Conservation (phyloP, 1,140 invertebrate species). For the Ceratina australensis region DNA sequence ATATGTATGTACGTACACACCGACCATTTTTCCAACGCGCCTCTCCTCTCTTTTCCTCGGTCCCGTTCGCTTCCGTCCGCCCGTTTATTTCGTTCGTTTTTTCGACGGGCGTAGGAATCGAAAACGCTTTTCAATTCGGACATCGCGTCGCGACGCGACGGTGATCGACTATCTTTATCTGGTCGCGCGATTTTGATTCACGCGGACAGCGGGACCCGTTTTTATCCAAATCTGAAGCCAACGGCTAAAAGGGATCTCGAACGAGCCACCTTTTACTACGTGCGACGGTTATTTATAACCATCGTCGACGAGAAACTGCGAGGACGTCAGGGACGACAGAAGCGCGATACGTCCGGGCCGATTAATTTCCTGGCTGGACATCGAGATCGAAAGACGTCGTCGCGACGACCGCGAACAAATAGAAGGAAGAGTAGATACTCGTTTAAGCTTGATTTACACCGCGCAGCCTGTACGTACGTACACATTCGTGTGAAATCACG, state of each 20-base stretch:
- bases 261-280: constrained; percentile 21
- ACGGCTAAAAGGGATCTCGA: neutral
- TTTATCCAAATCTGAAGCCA: constrained; percentile 19
- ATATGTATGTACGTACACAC: constrained; percentile 12
- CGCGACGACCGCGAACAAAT: neutral
- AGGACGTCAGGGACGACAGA: neutral
- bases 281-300: constrained; percentile 32
- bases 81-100: neutral
- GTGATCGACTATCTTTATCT: constrained; percentile 50
- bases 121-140: constrained; percentile 36
- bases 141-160: constrained; percentile 12
- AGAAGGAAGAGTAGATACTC: neutral
- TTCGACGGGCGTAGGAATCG: constrained; percentile 10
- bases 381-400: constrained; percentile 1
- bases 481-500: too few species aligned
- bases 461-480: too few species aligned
- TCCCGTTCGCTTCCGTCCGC: neutral
- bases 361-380: constrained; percentile 43
- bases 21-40: constrained; percentile 32
- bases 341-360: constrained; percentile 28
- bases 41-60: constrained; percentile 31
- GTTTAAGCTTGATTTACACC: neutral
- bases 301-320: constrained; percentile 12
- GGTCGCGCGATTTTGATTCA: constrained; percentile 42
- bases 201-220: constrained; percentile 29